Conservation (phyloP, 2,113 vertebrate genomes). For the Opisthocomus hoazin region DNA sequence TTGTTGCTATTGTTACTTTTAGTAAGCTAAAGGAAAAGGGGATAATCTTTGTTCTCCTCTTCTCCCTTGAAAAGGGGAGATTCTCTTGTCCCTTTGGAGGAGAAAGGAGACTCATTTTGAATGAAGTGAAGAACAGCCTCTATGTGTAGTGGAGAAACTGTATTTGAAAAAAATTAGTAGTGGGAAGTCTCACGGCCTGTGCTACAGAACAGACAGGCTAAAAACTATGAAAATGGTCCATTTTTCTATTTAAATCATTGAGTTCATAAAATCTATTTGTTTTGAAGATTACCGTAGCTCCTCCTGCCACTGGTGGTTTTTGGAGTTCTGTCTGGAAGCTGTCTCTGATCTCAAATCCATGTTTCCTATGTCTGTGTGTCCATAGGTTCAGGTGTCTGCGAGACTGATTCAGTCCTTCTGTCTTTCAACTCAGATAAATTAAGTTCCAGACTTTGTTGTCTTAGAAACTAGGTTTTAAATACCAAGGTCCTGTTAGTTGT, state of each 20-base stretch:
- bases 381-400: background rate
- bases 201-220: background rate
- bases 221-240: background rate
- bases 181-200: background rate
- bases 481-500: background rate
- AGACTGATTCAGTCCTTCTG: background rate
- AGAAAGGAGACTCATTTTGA: background rate
- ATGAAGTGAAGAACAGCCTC: background rate
- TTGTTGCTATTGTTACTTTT: background rate
- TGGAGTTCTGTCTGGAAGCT: background rate
- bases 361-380: background rate
- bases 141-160: background rate
- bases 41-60: background rate
- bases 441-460: background rate
- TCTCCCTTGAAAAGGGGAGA: background rate
- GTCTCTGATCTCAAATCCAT: background rate
- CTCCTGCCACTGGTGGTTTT: background rate
- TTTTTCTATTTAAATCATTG: background rate
- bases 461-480: constrained; percentile 36
- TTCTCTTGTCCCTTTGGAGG: background rate
- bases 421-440: background rate
- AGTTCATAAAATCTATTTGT: background rate
- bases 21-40: background rate
- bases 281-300: background rate
- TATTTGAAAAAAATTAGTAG: background rate